Evolutionary conservation across 2,797 vertebrate species (phyloP), one percentile per base, ranked within the genome.

Genomic region (Melanotaenia nigrans): DNA sequence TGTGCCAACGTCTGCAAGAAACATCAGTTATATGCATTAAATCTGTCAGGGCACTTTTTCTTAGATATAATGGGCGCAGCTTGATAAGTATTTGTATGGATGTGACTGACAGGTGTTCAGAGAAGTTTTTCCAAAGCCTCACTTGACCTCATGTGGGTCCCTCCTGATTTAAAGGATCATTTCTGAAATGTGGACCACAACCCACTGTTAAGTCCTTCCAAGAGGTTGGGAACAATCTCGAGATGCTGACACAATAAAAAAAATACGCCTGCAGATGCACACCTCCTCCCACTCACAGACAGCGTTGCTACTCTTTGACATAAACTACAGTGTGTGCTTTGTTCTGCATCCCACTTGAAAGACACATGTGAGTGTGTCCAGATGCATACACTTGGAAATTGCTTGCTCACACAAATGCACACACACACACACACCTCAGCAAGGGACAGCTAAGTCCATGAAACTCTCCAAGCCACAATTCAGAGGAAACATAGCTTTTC

Each of bases 181-280:
- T 82, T 78, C 71, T 84, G 53, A 73, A 66, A 80, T 58, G 78
- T 84, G 80, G 85, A 83, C 68, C 32, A 33, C 64, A 56, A 82
- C 89, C 90, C 77, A 72, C 73, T 20, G 78, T 79, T 68, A 82
- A 75, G 76, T 75, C 81, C 28, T n/a, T 72, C 75, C 63, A 64
- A 77, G 81, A 84, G 69, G 70, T 65, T 75, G 73, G 75, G 85
- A 79, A 75, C 73, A n/a, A 74, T 63, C 65, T 76, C 0, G 60
- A 82, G 73, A 78, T 90, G 89, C 89, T 90, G 88, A 91, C 87
- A 88, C 86, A 87, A 89, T 79, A 86, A 80, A 56, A 64, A 32
- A 56, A 42, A 14, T 0, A 33, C 1, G 25, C 57, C 67, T 76
- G 84, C 88, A 87, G 88, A 87, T 89, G 87, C 82, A 81, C 71